Evolutionary conservation across 2,888 invertebrate species (phyloP).

Genomic region (Troides oblongomaculatus): DNA sequence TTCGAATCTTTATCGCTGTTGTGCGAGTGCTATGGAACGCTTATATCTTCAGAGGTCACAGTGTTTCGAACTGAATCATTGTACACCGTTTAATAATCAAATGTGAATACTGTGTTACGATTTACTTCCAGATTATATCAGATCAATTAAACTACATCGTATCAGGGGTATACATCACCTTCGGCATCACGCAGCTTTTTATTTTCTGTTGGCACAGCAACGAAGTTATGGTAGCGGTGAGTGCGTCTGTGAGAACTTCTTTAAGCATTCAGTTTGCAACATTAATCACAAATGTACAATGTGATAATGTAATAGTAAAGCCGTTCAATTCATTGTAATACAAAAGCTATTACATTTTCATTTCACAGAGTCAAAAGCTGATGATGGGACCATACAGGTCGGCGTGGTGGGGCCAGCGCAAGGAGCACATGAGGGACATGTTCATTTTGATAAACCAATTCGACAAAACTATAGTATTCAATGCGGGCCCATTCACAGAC

Average conservation of each 20-base stretch:
- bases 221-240: constrained; percentile 59
- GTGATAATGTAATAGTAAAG: too few relatives aligned
- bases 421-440: neutral
- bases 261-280: too few relatives aligned
- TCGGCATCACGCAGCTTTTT: constrained; percentile 64
- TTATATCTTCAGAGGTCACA: too few relatives aligned
- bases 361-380: neutral
- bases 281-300: too few relatives aligned
- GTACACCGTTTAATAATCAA: too few relatives aligned
- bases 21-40: too few relatives aligned
- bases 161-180: constrained; percentile 60
- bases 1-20: too few relatives aligned
- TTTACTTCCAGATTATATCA: constrained; percentile 53
- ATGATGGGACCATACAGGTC: neutral
- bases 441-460: neutral
- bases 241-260: constrained; percentile 33
- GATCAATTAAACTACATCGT: constrained; percentile 55
- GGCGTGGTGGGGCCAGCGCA: neutral
- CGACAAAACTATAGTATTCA: neutral
- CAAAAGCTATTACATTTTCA: neutral
- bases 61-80: too few relatives aligned
- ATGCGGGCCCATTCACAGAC: constrained; percentile 1
- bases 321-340: too few relatives aligned
- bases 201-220: constrained; percentile 73
- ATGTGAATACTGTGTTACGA: too few relatives aligned